phyloP scores from a whole-genome alignment of 2,888 invertebrate species.

The Eubasilissa splendida region DNA sequence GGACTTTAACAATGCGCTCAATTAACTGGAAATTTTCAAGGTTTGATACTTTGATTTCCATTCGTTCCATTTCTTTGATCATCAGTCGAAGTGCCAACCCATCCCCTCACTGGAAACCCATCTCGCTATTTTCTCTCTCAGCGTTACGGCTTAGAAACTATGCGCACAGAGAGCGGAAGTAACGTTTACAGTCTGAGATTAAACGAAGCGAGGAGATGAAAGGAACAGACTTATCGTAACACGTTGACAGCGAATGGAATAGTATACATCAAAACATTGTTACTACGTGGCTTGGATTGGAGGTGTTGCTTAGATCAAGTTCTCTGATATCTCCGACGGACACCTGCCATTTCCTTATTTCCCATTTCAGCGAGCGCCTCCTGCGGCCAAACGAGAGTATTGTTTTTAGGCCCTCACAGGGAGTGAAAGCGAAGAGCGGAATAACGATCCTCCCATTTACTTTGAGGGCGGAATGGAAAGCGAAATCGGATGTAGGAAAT shows the following conservation, averaged over 20 bases:
- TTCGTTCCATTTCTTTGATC: constrained; percentile 35
- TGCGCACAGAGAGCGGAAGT: background rate
- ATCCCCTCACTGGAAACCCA: background rate
- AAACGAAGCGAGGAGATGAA: constrained; percentile 6
- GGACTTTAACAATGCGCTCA: constrained; percentile 31
- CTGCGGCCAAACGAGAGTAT: constrained; percentile 31
- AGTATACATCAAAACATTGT: background rate
- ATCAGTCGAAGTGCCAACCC: background rate
- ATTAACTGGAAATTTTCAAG: constrained; percentile 38
- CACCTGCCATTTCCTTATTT: constrained; percentile 45
- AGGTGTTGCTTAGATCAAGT: constrained; percentile 2
- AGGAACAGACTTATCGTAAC: background rate
- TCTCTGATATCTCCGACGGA: constrained; percentile 26
- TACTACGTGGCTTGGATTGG: background rate
- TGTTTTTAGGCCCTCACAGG: constrained; percentile 13
- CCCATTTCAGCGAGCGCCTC: constrained; percentile 4
- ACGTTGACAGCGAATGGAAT: background rate
- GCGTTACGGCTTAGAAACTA: constrained; percentile 14
- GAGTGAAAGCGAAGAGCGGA: constrained; percentile 1
- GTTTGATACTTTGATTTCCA: constrained; percentile 44
- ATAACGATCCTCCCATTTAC: constrained; percentile 47
- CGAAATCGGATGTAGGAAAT: constrained; percentile 40
- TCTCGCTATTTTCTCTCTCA: background rate
- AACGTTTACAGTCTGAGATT: background rate
- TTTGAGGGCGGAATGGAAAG: constrained; percentile 36